phyloP scores from a whole-genome alignment of 2,888 invertebrate species.

The Acheta domesticus region DNA sequence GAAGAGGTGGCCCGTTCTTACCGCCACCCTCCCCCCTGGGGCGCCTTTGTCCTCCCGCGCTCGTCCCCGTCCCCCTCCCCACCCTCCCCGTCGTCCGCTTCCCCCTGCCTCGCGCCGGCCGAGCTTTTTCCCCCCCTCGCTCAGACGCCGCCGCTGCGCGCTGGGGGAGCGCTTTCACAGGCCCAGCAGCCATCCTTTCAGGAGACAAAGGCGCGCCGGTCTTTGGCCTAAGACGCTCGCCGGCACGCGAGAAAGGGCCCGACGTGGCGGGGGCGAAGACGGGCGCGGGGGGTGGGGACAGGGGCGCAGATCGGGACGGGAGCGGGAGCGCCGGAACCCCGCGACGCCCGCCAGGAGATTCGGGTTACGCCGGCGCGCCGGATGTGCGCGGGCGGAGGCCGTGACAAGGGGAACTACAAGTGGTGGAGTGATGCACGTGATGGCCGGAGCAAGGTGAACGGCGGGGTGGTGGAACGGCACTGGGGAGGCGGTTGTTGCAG shows the following conservation, averaged over 20 bases:
- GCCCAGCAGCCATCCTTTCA: constrained; percentile 1
- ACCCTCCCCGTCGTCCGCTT: neutral
- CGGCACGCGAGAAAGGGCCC: neutral
- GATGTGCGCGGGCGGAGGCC: too few species aligned
- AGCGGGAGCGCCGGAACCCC: too few species aligned
- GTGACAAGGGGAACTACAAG: too few species aligned
- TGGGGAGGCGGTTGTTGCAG: neutral
- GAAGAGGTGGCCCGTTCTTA: too few species aligned
- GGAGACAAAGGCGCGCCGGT: neutral
- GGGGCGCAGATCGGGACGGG: too few species aligned
- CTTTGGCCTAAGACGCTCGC: constrained; percentile 1
- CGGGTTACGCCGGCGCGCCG: too few species aligned
- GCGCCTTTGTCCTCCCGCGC: neutral
- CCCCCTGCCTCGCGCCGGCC: neutral
- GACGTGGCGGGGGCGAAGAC: too few species aligned
- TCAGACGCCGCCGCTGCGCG: neutral
- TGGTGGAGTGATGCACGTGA: neutral
- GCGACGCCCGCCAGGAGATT: too few species aligned
- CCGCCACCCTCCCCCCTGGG: too few species aligned
- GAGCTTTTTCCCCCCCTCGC: neutral
- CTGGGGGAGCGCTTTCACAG: neutral
- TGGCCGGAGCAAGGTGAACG: neutral
- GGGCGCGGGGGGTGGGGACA: too few species aligned
- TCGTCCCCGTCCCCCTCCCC: neutral
- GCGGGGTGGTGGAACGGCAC: neutral